A percentile compares a stretch with the other conserved stretches of the same genome.
These are phyloP conservation scores for Periplaneta americana DNA, from an alignment of 1,140 invertebrate genomes.

Conservation along the genomic window DNA sequence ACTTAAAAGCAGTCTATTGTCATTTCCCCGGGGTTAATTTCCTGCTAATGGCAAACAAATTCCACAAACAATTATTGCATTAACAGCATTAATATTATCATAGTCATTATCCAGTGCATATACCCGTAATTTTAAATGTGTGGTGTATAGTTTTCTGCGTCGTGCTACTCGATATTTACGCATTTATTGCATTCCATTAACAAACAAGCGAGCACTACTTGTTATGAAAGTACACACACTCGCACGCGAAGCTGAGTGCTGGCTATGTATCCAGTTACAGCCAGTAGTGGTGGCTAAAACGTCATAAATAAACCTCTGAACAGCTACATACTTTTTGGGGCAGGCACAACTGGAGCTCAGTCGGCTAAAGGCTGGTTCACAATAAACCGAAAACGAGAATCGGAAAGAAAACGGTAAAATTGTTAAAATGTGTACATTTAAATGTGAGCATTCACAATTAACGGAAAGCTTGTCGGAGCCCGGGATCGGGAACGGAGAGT, in stretches of 20 bases:
- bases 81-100: background rate
- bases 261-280: background rate
- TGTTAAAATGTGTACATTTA: no score
- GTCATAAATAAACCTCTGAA: no score
- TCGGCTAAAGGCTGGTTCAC: no score
- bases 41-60: background rate
- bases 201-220: background rate
- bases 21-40: background rate
- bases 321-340: no score
- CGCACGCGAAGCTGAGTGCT: background rate
- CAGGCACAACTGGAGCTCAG: no score
- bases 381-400: no score
- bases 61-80: background rate
- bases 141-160: background rate
- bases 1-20: background rate
- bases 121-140: background rate
- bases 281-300: no score
- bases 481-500: no score
- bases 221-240: background rate
- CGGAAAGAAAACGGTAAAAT: no score
- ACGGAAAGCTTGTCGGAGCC: no score
- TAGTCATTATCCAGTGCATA: background rate
- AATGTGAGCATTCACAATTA: no score
- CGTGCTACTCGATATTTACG: background rate
- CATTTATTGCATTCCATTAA: background rate